These are phyloP conservation scores for Cynaeus angustus DNA, from an alignment of 2,888 invertebrate genomes.

Conservation along the genomic window DNA sequence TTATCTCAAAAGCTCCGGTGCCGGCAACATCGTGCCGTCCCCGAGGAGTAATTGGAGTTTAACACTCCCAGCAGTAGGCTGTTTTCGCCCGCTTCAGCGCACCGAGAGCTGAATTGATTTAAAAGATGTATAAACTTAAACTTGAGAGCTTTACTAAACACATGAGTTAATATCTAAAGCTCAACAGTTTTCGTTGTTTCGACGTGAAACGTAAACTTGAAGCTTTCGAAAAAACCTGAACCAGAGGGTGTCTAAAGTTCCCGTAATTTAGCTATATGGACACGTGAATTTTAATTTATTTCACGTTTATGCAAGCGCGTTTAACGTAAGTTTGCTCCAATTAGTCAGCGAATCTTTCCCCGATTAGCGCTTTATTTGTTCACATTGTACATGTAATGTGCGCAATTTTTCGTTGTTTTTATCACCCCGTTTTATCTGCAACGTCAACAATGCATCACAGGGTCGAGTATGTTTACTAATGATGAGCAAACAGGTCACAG, in stretches of 20 bases:
- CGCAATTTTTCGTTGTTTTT: slow-evolving; percentile 18
- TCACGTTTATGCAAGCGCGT: neutral
- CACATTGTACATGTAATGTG: slow-evolving; percentile 4
- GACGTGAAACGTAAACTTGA: too few species aligned
- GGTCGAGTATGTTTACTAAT: slow-evolving; percentile 33
- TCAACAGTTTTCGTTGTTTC: too few species aligned
- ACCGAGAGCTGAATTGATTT: slow-evolving; percentile 46
- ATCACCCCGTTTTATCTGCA: slow-evolving; percentile 20
- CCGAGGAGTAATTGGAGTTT: slow-evolving; percentile 66
- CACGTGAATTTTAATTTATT: too few species aligned
- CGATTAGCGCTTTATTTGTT: slow-evolving; percentile 9
- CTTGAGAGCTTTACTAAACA: slow-evolving; percentile 3
- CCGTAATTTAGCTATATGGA: too few species aligned
- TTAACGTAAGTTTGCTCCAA: too few species aligned
- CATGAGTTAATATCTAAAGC: too few species aligned
- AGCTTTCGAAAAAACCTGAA: too few species aligned
- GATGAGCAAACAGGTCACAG: slow-evolving; percentile 36
- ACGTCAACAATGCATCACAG: slow-evolving; percentile 25
- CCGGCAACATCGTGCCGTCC: slow-evolving; percentile 59
- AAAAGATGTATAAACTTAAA: slow-evolving; percentile 42
- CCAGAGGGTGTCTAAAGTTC: too few species aligned
- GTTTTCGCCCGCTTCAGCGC: slow-evolving; percentile 40
- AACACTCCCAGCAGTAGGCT: slow-evolving; percentile 60
- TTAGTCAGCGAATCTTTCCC: too few species aligned
- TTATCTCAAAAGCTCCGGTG: slow-evolving; percentile 61